Base-by-base conservation (phyloP, 2,113 vertebrate genomes). In the Capra hircus region DNA sequence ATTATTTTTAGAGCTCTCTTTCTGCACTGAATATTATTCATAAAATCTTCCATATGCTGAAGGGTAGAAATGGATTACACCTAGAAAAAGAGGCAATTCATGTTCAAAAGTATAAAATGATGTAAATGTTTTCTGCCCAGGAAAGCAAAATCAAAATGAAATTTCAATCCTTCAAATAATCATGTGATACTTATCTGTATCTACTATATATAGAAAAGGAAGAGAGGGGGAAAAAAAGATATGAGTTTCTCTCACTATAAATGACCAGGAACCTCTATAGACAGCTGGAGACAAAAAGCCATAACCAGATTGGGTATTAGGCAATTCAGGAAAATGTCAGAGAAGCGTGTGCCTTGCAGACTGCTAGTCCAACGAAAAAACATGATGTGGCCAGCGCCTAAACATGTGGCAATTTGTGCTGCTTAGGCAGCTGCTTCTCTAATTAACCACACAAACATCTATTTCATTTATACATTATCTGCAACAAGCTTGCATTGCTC, bases 61-160 rank as follows among this genome's bases (percentile, higher is more conserved):
- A 98, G 50, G 96, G 94, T 43, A 98, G 96, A 98, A 94, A 98
- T n/a, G 97, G 98, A 98, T 97, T 2, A 2, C 14, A 96, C 60
- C 91, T 96, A 98, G 40, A 97, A 97, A 98, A 96, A 91, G 96
- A 91, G 40, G 97, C 60, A 97, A 92, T 90, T 98, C 57, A 83
- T 83, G 71, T 90, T 98, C 86, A 94, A 97, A 97, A 96, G 92
- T 86, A 83, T 84, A 91, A 93, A 98, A 80, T 89, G 92, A 95
- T 87, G 78, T 94, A 98, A 98, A 98, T 30, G 78, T 92, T 98
- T 97, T 92, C 92, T 64, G 96, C 96, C 57, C 71, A 96, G 97
- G 96, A 9, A 97, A 95, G 50, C 74, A 95, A 97, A 97, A 97
- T 86, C 89, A 95, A 98, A 98, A 94, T 27, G 27, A 98, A 98